These are phyloP conservation scores for Callyntrura guangdongensis DNA, from an alignment of 2,888 invertebrate genomes.

Conservation along the genomic window DNA sequence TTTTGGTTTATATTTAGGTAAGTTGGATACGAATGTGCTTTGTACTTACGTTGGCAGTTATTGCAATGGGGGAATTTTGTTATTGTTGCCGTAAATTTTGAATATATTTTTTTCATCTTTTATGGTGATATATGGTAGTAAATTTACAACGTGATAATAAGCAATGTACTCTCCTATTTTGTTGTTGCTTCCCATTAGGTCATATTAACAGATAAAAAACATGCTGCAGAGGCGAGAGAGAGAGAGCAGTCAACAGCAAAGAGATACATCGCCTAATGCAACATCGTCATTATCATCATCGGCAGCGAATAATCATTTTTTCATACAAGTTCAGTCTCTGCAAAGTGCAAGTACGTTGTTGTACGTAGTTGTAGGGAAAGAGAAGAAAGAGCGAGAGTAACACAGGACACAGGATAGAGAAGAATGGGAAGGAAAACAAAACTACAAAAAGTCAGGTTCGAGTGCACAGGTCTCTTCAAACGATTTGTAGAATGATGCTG, in stretches of 20 bases:
- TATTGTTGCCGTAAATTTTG: constrained; percentile 14
- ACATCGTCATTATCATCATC: no score
- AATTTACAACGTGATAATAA: no score
- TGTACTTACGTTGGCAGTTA: neutral
- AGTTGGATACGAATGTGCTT: neutral
- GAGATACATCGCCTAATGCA: no score
- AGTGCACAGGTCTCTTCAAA: neutral
- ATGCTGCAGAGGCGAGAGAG: no score
- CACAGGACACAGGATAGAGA: neutral
- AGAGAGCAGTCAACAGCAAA: no score
- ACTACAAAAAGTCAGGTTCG: constrained; percentile 11
- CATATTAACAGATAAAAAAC: no score
- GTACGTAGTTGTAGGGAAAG: neutral
- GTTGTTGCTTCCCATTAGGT: no score
- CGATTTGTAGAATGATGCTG: neutral
- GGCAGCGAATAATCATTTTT: no score
- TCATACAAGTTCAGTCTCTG: neutral
- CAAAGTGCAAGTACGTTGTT: neutral
- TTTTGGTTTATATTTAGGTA: neutral
- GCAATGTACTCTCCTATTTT: no score
- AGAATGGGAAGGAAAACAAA: constrained; percentile 26
- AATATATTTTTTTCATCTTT: neutral
- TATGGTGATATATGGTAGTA: no score
- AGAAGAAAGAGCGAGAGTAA: neutral
- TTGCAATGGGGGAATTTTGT: neutral